A percentile compares a stretch with the other conserved stretches of the same genome.
phyloP scores from a whole-genome alignment of 2,113 vertebrate genomes.

The Microcebus ravelobensis region DNA sequence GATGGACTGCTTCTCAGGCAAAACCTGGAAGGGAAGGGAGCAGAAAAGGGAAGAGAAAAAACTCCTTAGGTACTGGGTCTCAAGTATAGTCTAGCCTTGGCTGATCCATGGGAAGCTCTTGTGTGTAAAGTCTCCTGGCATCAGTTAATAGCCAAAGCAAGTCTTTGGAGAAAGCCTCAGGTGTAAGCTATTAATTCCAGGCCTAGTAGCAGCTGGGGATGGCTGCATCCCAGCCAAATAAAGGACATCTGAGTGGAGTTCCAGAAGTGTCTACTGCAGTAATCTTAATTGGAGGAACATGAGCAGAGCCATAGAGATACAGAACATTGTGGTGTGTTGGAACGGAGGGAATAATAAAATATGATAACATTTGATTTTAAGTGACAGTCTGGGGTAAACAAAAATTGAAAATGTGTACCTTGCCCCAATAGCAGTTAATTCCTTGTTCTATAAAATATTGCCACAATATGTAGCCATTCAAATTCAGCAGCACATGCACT shows the following conservation, averaged over 20 bases:
- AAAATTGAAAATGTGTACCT: neutral
- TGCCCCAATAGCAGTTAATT: neutral
- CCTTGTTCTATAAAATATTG: neutral
- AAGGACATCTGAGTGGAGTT: neutral
- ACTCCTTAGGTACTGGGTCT: neutral
- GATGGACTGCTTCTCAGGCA: neutral
- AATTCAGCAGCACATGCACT: neutral
- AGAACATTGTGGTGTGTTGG: neutral
- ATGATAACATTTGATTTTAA: neutral
- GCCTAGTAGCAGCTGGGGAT: neutral
- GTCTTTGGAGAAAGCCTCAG: neutral
- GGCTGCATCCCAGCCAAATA: neutral
- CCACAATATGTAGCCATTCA: neutral
- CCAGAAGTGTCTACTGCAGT: neutral
- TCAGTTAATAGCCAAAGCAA: neutral
- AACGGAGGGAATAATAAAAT: neutral
- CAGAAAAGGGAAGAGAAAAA: neutral
- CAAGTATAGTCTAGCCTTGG: neutral
- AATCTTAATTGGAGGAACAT: neutral
- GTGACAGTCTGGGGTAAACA: neutral
- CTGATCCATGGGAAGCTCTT: neutral
- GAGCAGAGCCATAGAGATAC: neutral
- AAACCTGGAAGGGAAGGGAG: neutral
- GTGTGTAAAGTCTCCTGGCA: neutral
- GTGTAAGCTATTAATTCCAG: neutral